Conservation (phyloP, 2,113 vertebrate species). For the Centropus unirufus region DNA sequence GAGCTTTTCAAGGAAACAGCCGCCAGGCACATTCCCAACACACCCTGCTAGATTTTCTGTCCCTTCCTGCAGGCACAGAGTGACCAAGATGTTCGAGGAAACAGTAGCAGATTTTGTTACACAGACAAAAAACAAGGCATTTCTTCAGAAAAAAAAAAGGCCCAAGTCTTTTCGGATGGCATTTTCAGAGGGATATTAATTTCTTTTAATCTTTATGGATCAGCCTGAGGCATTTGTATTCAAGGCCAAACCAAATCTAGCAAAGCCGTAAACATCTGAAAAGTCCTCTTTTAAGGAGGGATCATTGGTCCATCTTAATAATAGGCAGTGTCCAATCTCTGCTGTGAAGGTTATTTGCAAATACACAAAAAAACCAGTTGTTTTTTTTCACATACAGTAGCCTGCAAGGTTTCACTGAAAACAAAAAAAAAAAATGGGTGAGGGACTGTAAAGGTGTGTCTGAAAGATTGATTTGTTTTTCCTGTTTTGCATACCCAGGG, state of each 20-base stretch:
- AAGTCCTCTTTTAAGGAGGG: neutral
- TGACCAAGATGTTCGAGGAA: neutral
- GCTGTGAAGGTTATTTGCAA: neutral
- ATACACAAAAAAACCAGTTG: neutral
- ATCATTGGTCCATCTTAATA: neutral
- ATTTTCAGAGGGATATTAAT: constrained; percentile 17
- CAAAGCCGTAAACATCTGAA: constrained; percentile 34
- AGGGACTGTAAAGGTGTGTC: neutral
- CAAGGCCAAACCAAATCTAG: constrained; percentile 4
- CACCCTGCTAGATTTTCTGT: neutral
- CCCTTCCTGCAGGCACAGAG: neutral
- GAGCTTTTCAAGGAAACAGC: neutral
- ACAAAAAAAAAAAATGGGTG: neutral
- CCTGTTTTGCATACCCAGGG: neutral
- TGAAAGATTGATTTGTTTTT: neutral
- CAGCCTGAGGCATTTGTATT: constrained; percentile 32
- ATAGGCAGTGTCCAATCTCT: neutral
- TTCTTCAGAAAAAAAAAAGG: neutral
- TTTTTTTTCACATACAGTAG: neutral
- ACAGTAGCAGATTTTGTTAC: constrained; percentile 43
- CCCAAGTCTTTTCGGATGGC: neutral
- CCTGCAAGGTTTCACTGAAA: neutral
- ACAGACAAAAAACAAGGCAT: neutral
- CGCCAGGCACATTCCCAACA: neutral
- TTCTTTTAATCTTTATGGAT: constrained; percentile 39